Conservation (phyloP, 1,140 invertebrate species). For the Micrasema longulum region DNA sequence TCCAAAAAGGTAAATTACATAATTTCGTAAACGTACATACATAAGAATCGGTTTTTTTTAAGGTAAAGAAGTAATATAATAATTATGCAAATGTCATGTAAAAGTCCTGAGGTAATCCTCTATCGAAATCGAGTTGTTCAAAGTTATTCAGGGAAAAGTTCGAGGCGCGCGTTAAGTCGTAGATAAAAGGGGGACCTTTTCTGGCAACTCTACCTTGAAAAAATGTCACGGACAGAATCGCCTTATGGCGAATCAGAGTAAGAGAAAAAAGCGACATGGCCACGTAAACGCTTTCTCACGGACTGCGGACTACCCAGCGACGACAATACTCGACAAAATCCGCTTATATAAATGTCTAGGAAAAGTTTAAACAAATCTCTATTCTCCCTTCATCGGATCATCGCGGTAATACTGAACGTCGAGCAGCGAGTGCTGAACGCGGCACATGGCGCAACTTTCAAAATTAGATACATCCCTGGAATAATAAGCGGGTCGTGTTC, state of each 20-base stretch:
- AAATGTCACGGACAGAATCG: conserved; percentile 7
- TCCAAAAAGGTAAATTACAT: no score
- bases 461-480: conserved; percentile 47
- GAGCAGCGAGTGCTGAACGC: conserved; percentile 8
- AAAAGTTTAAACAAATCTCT: conserved; percentile 39
- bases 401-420: neutral
- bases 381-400: conserved; percentile 19
- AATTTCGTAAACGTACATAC: no score
- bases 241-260: conserved; percentile 18
- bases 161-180: conserved; percentile 9
- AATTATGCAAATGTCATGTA: conserved; percentile 4
- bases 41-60: no score
- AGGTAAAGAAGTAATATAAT: neutral
- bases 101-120: conserved; percentile 8
- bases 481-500: conserved; percentile 39
- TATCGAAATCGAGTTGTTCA: conserved; percentile 12
- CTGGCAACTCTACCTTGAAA: neutral
- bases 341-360: conserved; percentile 18
- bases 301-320: conserved; percentile 8
- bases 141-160: conserved; percentile 17
- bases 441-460: conserved; percentile 42
- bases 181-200: conserved; percentile 13
- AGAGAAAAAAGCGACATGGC: conserved; percentile 11
- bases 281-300: neutral
- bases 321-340: conserved; percentile 27